Evolutionary conservation across 2,888 invertebrate genomes (phyloP), one percentile per base, ranked within the genome.

Genomic region (Xestia ashworthii): DNA sequence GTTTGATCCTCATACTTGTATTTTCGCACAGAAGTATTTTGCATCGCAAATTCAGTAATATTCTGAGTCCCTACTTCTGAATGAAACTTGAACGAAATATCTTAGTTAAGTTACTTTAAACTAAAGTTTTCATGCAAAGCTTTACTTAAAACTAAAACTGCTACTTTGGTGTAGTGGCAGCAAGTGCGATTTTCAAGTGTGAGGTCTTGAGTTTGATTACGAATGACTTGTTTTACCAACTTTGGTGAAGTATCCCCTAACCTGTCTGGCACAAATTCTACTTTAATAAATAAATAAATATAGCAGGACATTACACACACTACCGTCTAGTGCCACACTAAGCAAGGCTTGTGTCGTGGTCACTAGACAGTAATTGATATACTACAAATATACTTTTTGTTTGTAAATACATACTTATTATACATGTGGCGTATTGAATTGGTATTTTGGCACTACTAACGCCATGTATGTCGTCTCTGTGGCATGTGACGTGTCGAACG

Each of bases 41-140:
- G 82, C 79, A 79, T 68, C 82, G 76, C 89, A 89, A 89, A 89
- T 88, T 82, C 78, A 70, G 80, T 71, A 77, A 80, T 87, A 85
- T 83, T 73, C 74, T 22, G 14, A 62, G 65, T 65, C 11, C 50
- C 70, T 62, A 75, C 75, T 81, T 55, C 68, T 74, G 9, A 44
- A 8, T 55, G 44, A 38, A 82, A 82, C 70, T 81, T 58, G 3
- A 71, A 68, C 67, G 25, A 82, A 82, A 81, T 81, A 71, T 82
- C 70, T 48, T 22, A 25, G 68, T 70, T 70, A 69, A 65, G 58
- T 75, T 53, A 75, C 82, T 83, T 50, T 74, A 48, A 68, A 64
- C 68, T 68, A 25, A 70, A 75, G 64, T 80, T 80, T 71, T 44
- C 38, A 46, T 58, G 65, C 46, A 60, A 75, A 81, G 81, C 81